These are phyloP conservation scores for Fissipunctia ypsillon DNA, from an alignment of 2,888 invertebrate species.

Conservation along the genomic window DNA sequence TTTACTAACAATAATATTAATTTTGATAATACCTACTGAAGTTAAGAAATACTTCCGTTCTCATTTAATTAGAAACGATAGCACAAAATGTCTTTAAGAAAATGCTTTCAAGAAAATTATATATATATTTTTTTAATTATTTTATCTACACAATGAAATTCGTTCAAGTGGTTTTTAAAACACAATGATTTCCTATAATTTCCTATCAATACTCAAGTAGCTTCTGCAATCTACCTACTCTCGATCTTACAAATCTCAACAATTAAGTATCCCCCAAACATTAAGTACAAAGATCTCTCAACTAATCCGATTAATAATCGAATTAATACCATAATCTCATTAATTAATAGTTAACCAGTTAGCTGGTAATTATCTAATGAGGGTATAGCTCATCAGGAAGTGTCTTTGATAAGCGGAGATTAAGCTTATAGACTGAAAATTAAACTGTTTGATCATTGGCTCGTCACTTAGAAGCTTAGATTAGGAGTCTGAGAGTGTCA, in stretches of 20 bases:
- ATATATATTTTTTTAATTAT: background rate
- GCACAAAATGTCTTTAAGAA: background rate
- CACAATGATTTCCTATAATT: background rate
- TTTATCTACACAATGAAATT: too few species aligned
- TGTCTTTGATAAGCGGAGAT: slow-evolving; percentile 57
- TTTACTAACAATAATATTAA: too few species aligned
- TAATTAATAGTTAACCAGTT: slow-evolving; percentile 53
- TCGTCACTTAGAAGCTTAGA: slow-evolving; percentile 12
- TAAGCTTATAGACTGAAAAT: slow-evolving; percentile 44
- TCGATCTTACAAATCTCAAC: background rate
- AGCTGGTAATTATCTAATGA: slow-evolving; percentile 51
- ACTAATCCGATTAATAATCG: slow-evolving; percentile 57
- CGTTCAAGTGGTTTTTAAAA: background rate
- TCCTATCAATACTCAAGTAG: background rate
- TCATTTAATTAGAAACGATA: background rate
- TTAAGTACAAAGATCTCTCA: slow-evolving; percentile 15
- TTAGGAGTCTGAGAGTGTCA: background rate
- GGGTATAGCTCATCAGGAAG: slow-evolving; percentile 31
- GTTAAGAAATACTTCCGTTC: background rate
- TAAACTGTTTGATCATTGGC: slow-evolving; percentile 26
- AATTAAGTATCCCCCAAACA: slow-evolving; percentile 21
- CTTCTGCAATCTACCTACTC: background rate
- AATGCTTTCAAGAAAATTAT: background rate
- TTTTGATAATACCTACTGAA: background rate
- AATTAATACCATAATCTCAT: slow-evolving; percentile 57